A percentile compares a stretch with the other conserved stretches of the same genome.
Conservation (phyloP, 64 coral and sea anemone genomes). For the Anthopleura sola region DNA sequence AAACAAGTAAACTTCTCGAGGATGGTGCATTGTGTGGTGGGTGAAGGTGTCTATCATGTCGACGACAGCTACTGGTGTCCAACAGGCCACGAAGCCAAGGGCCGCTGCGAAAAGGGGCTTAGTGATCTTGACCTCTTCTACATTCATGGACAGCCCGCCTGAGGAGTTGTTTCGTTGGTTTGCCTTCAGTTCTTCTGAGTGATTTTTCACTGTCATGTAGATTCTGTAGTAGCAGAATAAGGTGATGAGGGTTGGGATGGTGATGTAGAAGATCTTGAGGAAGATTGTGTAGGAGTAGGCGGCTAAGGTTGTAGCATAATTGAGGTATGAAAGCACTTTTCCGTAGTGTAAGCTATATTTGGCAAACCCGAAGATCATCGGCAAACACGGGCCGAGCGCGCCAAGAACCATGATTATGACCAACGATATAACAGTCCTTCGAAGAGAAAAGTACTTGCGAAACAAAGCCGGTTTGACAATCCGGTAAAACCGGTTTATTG, state of each 20-base stretch:
- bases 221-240: slow-evolving; percentile 57
- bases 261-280: slow-evolving; percentile 43
- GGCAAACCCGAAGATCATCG: slow-evolving; percentile 19
- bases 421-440: neutral
- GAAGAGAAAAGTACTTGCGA: slow-evolving; percentile 22
- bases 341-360: slow-evolving; percentile 53
- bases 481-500: slow-evolving; percentile 57
- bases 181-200: neutral
- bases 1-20: slow-evolving; percentile 29
- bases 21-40: neutral
- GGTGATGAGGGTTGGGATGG: slow-evolving; percentile 40
- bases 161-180: neutral
- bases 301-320: slow-evolving; percentile 9
- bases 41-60: slow-evolving; percentile 45
- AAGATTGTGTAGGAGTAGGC: slow-evolving; percentile 51
- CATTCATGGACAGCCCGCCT: slow-evolving; percentile 18
- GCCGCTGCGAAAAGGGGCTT: slow-evolving; percentile 51
- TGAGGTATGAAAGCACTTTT: slow-evolving; percentile 57
- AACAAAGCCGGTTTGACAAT: slow-evolving; percentile 50
- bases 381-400: slow-evolving; percentile 25
- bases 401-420: slow-evolving; percentile 28
- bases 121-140: slow-evolving; percentile 48
- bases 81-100: slow-evolving; percentile 46
- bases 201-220: slow-evolving; percentile 40
- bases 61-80: slow-evolving; percentile 52